phyloP scores from a whole-genome alignment of 1,140 invertebrate species.

The Sinonovacula constricta region DNA sequence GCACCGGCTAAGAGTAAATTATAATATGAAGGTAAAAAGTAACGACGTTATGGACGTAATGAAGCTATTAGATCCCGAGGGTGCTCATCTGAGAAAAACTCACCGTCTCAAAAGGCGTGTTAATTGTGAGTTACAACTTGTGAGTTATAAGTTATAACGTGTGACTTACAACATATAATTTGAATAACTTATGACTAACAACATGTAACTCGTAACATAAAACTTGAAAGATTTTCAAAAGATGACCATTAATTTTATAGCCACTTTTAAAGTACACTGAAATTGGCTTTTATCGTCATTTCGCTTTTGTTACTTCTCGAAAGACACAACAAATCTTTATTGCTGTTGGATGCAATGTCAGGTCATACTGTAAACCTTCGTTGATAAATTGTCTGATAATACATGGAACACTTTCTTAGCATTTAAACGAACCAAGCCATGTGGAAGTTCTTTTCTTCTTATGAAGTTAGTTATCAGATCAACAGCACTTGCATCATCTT shows the following conservation, averaged over 20 bases:
- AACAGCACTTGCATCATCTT: not conserved
- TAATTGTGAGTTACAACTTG: too few relatives aligned
- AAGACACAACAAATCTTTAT: constrained; percentile 18
- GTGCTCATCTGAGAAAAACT: constrained; percentile 9
- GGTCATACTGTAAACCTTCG: constrained; percentile 28
- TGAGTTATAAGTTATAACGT: too few relatives aligned
- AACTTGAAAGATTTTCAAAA: too few relatives aligned
- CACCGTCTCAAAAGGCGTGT: not conserved
- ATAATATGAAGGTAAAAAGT: not conserved
- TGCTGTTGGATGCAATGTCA: constrained; percentile 7
- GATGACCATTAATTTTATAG: too few relatives aligned
- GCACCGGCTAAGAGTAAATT: constrained; percentile 17
- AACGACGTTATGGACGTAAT: constrained; percentile 19
- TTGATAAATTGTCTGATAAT: constrained; percentile 4
- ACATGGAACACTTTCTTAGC: constrained; percentile 4
- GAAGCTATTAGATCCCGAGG: constrained; percentile 9
- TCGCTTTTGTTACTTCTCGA: too few relatives aligned
- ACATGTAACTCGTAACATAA: too few relatives aligned
- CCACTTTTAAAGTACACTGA: too few relatives aligned
- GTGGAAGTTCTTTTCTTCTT: constrained; percentile 23
- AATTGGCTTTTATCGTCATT: too few relatives aligned
- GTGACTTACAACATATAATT: too few relatives aligned
- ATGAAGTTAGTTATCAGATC: constrained; percentile 7
- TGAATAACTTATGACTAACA: too few relatives aligned
- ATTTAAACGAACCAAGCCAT: constrained; percentile 22